Base-by-base conservation (phyloP, 2,888 invertebrate genomes). In the Zaprionus lineosus region DNA sequence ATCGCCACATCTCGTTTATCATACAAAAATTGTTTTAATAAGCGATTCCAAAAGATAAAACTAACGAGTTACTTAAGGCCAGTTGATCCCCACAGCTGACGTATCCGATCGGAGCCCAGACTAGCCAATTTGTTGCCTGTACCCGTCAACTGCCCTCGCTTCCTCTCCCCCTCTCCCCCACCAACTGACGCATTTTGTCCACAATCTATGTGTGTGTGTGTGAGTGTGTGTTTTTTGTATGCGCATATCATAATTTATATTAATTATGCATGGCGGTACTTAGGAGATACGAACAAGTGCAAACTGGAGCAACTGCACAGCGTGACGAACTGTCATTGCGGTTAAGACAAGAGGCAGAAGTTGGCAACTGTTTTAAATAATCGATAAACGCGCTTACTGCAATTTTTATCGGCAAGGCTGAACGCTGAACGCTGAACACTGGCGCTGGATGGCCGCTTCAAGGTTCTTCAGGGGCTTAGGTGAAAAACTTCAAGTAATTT, bases 31-130 rank as follows among this genome's bases (percentile, higher is more conserved):
- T 65, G 73, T 79, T 79, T 84, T 85, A 85, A 79, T 83, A 83
- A 85, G 82, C 74, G 82, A 86, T 84, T 60, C 50, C 64, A 70
- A 62, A 56, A 72, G 86, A 81, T 84, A 84, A 83, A 82, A 61
- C 74, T 84, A 84, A 86, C 82, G 74, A 83, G 84, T 84, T 79
- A 81, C 62, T 83, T 76, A 74, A 68, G 62, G 66, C 56, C 60
- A 40, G 36, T 18, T 15, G 19, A 51, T 36, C 53, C 24, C n/a
- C 9, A 37, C 46, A 21, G 33, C 39, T 44, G 37, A 21, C 29
- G 6, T 11, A 26, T 6, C 1, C 21, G 7, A 7, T 8, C 6
- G 18, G 24, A 43, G 7, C 9, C 11, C 6, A 18, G 24, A 43
- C 37, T 51, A 51, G 67, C 51, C 77, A 83, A 82, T 82, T 86